phyloP scores from a whole-genome alignment of 2,888 invertebrate species.

The Microctonus aethiopoides region DNA sequence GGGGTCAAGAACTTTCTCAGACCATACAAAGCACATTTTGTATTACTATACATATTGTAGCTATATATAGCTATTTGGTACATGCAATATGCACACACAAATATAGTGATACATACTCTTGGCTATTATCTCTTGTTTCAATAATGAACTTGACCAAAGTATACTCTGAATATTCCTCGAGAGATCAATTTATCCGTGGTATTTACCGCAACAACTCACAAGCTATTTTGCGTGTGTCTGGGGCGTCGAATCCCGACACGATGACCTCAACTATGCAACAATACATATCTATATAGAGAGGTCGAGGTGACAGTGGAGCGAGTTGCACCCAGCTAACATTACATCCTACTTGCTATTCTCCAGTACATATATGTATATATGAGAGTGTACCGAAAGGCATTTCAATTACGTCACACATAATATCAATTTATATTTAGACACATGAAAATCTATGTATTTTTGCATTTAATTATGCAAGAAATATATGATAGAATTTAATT shows the following conservation, averaged over 20 bases:
- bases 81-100: too few species aligned
- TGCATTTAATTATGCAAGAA: too few species aligned
- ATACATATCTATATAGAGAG: neutral
- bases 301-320: neutral
- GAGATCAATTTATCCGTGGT: conserved; percentile 21
- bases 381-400: neutral
- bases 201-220: conserved; percentile 28
- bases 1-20: too few species aligned
- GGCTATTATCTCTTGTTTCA: conserved; percentile 4
- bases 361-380: neutral
- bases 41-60: neutral
- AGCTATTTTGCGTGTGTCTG: conserved; percentile 9
- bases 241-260: neutral
- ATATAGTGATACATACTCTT: neutral
- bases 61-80: too few species aligned
- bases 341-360: neutral
- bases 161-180: conserved; percentile 6
- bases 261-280: conserved; percentile 15
- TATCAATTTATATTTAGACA: neutral
- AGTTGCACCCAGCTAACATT: neutral
- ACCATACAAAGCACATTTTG: neutral
- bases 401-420: neutral
- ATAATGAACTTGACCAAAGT: conserved; percentile 31
- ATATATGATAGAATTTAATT: too few species aligned
- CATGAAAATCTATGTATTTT: neutral